Evolutionary conservation across 2,797 vertebrate species (phyloP).

Genomic region (Amniataba percoides): DNA sequence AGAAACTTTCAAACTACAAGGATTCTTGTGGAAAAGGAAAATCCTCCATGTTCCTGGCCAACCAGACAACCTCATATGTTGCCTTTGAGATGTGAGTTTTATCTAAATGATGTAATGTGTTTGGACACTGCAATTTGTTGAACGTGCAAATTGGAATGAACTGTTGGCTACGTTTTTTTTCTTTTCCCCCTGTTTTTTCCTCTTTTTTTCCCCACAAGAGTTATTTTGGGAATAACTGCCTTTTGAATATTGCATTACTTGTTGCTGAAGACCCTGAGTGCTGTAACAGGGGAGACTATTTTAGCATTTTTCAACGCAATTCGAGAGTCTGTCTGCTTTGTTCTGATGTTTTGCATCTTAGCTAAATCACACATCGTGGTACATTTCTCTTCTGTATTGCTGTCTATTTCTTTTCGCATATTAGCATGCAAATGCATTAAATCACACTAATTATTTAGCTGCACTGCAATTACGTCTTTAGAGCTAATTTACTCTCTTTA

Average conservation of each 20-base stretch:
- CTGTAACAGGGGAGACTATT: slow-evolving; percentile 2
- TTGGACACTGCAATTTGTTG: slow-evolving; percentile 2
- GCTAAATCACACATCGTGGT: not conserved
- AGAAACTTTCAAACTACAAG: slow-evolving; percentile 38
- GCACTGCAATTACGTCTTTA: slow-evolving; percentile 1
- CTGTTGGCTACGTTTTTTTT: not conserved
- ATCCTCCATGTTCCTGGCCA: slow-evolving; percentile 18
- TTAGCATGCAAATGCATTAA: not conserved
- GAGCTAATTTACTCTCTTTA: not conserved
- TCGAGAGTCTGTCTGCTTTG: slow-evolving; percentile 5
- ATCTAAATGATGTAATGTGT: slow-evolving; percentile 10
- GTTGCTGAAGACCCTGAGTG: slow-evolving; percentile 1
- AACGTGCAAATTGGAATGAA: slow-evolving; percentile 19
- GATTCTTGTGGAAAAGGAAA: slow-evolving; percentile 24
- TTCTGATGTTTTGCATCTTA: slow-evolving; percentile 20
- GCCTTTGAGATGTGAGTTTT: slow-evolving; percentile 7
- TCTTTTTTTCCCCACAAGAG: not conserved
- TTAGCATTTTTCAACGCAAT: slow-evolving; percentile 26
- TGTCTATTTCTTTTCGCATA: not conserved
- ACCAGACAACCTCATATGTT: slow-evolving; percentile 13
- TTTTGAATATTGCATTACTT: slow-evolving; percentile 8
- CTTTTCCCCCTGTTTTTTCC: not conserved
- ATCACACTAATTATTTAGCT: not conserved
- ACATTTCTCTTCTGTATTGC: not conserved
- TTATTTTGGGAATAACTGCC: slow-evolving; percentile 9